A percentile compares a stretch with the other conserved stretches of the same genome.
phyloP scores from a whole-genome alignment of 2,113 vertebrate species.

The Dipodomys merriami region DNA sequence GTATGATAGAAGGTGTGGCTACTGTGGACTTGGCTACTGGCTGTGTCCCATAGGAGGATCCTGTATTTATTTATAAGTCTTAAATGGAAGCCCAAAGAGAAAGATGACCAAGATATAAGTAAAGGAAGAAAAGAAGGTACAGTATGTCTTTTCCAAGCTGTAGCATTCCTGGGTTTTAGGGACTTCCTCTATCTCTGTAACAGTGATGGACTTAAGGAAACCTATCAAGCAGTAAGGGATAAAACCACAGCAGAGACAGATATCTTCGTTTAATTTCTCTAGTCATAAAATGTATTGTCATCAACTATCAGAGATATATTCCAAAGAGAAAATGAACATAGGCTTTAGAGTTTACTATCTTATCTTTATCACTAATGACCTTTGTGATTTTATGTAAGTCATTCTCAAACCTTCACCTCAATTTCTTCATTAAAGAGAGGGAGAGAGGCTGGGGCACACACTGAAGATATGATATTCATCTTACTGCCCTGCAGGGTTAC shows the following conservation, averaged over 20 bases:
- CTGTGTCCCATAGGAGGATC: background rate
- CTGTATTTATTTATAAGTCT: background rate
- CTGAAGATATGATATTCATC: background rate
- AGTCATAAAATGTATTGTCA: conserved; percentile 7
- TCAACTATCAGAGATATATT: background rate
- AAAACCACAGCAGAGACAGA: background rate
- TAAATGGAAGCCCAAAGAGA: background rate
- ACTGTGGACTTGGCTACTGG: background rate
- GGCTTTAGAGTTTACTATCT: background rate
- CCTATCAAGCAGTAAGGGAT: background rate
- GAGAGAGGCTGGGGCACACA: background rate
- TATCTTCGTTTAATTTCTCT: conserved; percentile 26
- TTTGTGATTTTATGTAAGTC: background rate
- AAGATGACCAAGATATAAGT: background rate
- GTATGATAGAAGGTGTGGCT: background rate
- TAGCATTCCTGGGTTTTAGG: background rate
- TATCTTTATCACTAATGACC: background rate
- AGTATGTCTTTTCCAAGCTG: background rate
- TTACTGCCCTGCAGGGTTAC: background rate
- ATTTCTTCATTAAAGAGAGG: background rate
- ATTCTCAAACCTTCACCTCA: background rate
- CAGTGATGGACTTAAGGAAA: conserved; percentile 1
- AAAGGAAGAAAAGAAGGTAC: background rate
- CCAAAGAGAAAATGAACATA: background rate
- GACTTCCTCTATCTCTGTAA: background rate